These are phyloP conservation scores for Rhegmatorhina hoffmannsi DNA, from an alignment of 2,113 vertebrate species.

Conservation along the genomic window DNA sequence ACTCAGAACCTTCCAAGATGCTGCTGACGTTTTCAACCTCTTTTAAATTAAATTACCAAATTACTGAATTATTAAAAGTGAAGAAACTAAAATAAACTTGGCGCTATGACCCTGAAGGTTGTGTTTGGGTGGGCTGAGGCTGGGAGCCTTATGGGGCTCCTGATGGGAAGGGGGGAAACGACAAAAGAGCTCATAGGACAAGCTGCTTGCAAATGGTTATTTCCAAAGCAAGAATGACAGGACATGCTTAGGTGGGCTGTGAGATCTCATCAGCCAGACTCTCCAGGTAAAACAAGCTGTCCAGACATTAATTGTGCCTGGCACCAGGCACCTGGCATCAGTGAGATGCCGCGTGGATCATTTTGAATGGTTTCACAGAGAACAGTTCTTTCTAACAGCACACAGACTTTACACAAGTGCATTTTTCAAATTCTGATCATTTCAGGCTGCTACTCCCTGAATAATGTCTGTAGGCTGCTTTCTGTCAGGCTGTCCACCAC, in stretches of 20 bases:
- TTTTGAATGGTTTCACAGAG: not conserved
- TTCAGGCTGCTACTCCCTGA: not conserved
- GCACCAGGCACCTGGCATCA: slow-evolving; percentile 1
- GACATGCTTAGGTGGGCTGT: not conserved
- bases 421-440: not conserved
- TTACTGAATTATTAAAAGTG: not conserved
- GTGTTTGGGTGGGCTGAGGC: not conserved
- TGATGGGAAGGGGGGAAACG: not conserved
- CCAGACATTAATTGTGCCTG: not conserved
- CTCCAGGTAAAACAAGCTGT: slow-evolving; percentile 19
- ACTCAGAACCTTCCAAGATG: not conserved
- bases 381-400: not conserved
- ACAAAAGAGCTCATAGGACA: not conserved
- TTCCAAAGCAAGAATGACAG: not conserved
- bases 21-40: not conserved
- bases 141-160: not conserved
- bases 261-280: not conserved
- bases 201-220: not conserved
- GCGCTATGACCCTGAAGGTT: not conserved
- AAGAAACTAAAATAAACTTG: not conserved
- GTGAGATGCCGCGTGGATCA: not conserved
- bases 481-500: not conserved
- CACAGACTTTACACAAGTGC: not conserved
- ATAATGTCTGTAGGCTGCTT: not conserved
- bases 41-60: not conserved